These are phyloP conservation scores for Apaloderma vittatum DNA, from an alignment of 2,113 vertebrate genomes.

Conservation along the genomic window DNA sequence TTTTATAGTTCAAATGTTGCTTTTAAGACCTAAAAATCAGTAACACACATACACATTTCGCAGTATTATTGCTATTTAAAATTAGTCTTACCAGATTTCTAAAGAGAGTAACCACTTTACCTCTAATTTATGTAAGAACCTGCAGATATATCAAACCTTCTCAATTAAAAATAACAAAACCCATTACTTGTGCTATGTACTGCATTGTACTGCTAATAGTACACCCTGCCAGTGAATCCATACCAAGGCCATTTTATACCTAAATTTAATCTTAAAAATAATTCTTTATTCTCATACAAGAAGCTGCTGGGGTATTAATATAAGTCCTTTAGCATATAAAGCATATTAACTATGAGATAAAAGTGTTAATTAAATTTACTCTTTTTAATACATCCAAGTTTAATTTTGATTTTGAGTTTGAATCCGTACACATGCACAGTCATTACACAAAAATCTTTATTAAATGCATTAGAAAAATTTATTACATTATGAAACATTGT, in stretches of 20 bases:
- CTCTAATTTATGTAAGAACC: background rate
- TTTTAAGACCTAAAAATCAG: background rate
- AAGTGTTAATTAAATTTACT: conserved; percentile 31
- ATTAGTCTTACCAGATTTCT: background rate
- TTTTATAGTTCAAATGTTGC: background rate
- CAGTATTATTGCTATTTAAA: background rate
- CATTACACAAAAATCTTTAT: background rate
- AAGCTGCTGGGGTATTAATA: background rate
- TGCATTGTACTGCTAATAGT: background rate
- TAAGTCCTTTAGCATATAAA: conserved; percentile 2
- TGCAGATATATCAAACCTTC: background rate
- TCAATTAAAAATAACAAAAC: background rate
- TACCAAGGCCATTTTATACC: background rate
- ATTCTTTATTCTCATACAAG: background rate
- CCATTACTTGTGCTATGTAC: background rate
- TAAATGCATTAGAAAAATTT: background rate
- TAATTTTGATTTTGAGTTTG: conserved; percentile 43
- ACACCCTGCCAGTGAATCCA: background rate
- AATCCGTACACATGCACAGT: background rate
- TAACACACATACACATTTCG: background rate
- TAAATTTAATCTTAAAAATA: conserved; percentile 41
- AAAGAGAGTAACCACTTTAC: background rate
- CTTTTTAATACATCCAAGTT: conserved; percentile 27
- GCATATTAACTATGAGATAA: background rate
- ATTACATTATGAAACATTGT: conserved; percentile 1